These are phyloP conservation scores for Nibea albiflora DNA, from an alignment of 2,113 vertebrate species.

Conservation along the genomic window DNA sequence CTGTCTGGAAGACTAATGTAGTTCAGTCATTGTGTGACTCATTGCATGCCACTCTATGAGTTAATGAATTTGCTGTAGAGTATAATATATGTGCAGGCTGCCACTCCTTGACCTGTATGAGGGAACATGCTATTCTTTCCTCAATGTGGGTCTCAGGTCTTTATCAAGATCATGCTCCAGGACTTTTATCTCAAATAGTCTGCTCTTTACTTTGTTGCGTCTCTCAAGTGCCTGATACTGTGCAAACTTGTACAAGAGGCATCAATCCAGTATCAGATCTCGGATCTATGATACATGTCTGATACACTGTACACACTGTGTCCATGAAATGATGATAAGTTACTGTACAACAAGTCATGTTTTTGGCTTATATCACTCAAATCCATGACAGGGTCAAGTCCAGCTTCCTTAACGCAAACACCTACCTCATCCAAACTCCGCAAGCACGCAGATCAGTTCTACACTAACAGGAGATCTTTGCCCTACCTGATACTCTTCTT, in stretches of 20 bases:
- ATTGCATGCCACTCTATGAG: neutral
- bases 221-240: slow-evolving; percentile 42
- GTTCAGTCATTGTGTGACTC: slow-evolving; percentile 7
- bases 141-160: slow-evolving; percentile 1
- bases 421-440: neutral
- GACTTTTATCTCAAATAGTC: slow-evolving; percentile 54
- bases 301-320: slow-evolving; percentile 11
- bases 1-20: slow-evolving; percentile 5
- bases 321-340: slow-evolving; percentile 30
- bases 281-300: neutral
- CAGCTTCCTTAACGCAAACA: neutral
- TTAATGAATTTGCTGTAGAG: slow-evolving; percentile 30
- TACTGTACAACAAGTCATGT: slow-evolving; percentile 6
- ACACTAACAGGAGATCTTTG: slow-evolving; percentile 4
- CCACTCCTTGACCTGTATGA: slow-evolving; percentile 17
- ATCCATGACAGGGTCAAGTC: neutral
- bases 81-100: neutral
- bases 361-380: neutral
- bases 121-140: neutral
- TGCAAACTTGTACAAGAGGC: slow-evolving; percentile 28
- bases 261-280: slow-evolving; percentile 13
- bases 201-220: slow-evolving; percentile 55
- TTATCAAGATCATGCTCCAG: slow-evolving; percentile 12
- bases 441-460: slow-evolving; percentile 16
- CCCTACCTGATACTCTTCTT: slow-evolving; percentile 6